Evolutionary conservation across 2,888 invertebrate genomes (phyloP).

Genomic region (Melangyna quadrimaculata): DNA sequence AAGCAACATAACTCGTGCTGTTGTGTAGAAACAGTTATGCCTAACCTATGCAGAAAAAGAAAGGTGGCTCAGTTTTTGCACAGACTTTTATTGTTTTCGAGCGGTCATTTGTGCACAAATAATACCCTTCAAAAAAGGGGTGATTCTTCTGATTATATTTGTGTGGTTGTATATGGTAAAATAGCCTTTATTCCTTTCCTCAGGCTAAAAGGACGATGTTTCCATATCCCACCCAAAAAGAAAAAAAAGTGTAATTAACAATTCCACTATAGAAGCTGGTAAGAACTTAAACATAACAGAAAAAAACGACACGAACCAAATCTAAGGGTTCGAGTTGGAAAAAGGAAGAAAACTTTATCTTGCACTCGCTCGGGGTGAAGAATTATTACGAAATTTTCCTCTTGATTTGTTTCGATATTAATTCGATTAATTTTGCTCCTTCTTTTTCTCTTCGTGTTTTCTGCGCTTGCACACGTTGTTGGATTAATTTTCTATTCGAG

Average conservation of each 20-base stretch:
- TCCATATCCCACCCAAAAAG: not conserved
- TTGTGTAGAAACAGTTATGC: constrained; percentile 8
- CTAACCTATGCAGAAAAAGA: constrained; percentile 24
- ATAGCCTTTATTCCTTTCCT: constrained; percentile 26
- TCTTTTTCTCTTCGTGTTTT: constrained; percentile 11
- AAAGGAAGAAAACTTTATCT: constrained; percentile 55
- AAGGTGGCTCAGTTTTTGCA: constrained; percentile 10
- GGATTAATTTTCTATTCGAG: constrained; percentile 60
- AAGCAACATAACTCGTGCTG: too few relatives aligned
- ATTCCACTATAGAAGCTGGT: not conserved
- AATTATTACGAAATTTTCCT: constrained; percentile 69
- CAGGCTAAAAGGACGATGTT: not conserved
- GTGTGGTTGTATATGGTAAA: not conserved
- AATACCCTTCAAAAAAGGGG: constrained; percentile 9
- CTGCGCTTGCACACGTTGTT: constrained; percentile 16
- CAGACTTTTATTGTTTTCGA: constrained; percentile 57
- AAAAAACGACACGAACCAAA: not conserved
- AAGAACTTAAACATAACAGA: not conserved
- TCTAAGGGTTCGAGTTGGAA: not conserved
- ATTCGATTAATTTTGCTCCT: constrained; percentile 65
- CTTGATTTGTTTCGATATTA: constrained; percentile 72
- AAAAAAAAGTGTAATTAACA: constrained; percentile 57
- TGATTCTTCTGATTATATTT: constrained; percentile 2
- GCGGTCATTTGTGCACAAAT: constrained; percentile 40
- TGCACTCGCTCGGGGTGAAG: constrained; percentile 57